Evolutionary conservation across 2,113 vertebrate genomes (phyloP).

Genomic region (Hypocryptadius cinnamomeus): DNA sequence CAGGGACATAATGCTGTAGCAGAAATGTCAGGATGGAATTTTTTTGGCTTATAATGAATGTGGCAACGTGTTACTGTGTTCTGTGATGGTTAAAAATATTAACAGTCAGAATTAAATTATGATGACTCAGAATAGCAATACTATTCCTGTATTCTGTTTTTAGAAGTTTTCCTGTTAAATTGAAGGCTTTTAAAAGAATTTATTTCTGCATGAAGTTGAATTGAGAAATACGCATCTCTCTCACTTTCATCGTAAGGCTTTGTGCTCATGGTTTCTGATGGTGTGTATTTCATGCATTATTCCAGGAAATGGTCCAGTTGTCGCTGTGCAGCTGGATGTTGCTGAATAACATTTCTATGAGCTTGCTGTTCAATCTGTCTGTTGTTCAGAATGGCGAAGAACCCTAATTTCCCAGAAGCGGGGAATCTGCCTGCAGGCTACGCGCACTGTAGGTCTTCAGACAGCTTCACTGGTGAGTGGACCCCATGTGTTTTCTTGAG

Average conservation of each 20-base stretch:
- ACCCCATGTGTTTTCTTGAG: not conserved
- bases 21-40: not conserved
- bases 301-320: constrained; percentile 45
- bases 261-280: not conserved
- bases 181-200: not conserved
- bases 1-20: not conserved
- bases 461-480: constrained; percentile 28
- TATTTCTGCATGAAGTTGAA: not conserved
- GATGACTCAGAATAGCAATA: not conserved
- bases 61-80: not conserved
- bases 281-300: not conserved
- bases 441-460: not conserved
- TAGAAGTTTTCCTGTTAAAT: not conserved
- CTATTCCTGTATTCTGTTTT: not conserved
- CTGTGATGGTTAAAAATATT: not conserved
- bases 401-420: constrained; percentile 50
- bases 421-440: constrained; percentile 9
- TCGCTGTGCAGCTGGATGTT: constrained; percentile 17
- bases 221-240: not conserved
- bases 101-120: not conserved
- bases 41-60: not conserved
- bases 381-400: constrained; percentile 47
- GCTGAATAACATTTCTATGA: not conserved
- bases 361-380: not conserved
- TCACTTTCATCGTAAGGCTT: rapidly evolving